phyloP scores from a whole-genome alignment of 2,113 vertebrate genomes.

The Trematomus loennbergii region DNA sequence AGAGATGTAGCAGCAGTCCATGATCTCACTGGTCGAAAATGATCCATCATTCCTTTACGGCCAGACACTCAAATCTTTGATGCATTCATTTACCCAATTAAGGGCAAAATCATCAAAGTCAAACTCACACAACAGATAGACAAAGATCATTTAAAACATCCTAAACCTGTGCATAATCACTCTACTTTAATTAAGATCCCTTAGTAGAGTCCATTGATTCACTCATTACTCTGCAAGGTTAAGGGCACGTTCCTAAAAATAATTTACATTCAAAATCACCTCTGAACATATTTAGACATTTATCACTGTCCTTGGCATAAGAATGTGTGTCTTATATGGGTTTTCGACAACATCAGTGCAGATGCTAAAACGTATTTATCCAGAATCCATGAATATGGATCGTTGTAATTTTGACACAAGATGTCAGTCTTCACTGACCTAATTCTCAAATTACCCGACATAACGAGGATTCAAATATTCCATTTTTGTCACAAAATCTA shows the following conservation, averaged over 20 bases:
- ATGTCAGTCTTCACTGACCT: neutral
- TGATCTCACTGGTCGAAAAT: constrained; percentile 27
- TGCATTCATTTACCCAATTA: neutral
- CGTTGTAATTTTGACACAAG: neutral
- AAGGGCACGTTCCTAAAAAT: neutral
- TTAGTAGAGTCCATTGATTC: neutral
- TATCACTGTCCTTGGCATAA: neutral
- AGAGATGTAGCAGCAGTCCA: constrained; percentile 34
- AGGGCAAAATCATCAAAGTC: constrained; percentile 10
- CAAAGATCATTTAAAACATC: neutral
- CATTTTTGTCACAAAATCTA: too few species aligned
- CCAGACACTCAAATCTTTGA: constrained; percentile 9
- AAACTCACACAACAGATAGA: neutral
- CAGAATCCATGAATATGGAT: neutral
- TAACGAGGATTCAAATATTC: neutral
- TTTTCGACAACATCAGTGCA: neutral
- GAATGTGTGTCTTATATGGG: neutral
- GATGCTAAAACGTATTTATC: neutral
- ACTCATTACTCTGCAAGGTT: neutral
- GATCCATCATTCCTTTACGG: constrained; percentile 23
- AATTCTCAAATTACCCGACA: neutral
- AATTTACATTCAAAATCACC: neutral
- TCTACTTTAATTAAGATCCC: neutral
- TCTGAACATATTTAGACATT: neutral
- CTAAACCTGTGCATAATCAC: neutral